Base-by-base conservation (phyloP, 2,888 invertebrate genomes). In the Tetanocera ferruginea region DNA sequence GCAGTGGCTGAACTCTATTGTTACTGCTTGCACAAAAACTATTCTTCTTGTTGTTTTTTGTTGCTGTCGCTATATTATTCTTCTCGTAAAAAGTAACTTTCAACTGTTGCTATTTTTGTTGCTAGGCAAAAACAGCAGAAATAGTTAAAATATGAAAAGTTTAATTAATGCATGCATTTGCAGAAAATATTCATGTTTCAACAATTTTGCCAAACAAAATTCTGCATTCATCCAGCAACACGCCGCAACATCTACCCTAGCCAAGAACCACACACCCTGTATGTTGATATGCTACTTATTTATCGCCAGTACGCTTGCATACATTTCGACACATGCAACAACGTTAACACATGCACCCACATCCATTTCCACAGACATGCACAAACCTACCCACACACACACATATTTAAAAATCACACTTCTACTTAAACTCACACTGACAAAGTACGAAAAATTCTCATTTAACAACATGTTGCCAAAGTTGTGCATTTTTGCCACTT, bases 111-210 rank as follows among this genome's bases (percentile, higher is more conserved):
- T 17, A 6, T 28, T 19, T 51, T 17, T 17, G n/a, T 17, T 43
- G 19, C 9, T 8, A 8, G n/a, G 5, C 6, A 69, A 23, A 51
- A 3, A 5, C 11, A 25, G 17, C 31, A 14, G 25, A 34, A 19
- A 19, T 6, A 28, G 69, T 28, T 17, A 34, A 55, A 52, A 55
- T 51, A 14, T 31, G 55, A 55, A 71, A 71, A 55, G 55, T 71
- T 55, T 34, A 34, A 71, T 71, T 71, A 71, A 52, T 71, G 34
- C 17, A 23, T 71, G 23, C 28, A 55, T 31, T 71, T 55, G 31
- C 34, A 52, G 17, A n/a, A 55, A 71, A 52, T 71, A 55, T 55
- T 67, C 49, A 55, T 23, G 71, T 55, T 55, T 37, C 52, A 52
- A 55, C 17, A 67, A 70, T 31, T 52, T 55, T 34, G 34, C 55